Evolutionary conservation across 64 coral and sea anemone genomes (phyloP).

Genomic region (Montipora cactus): DNA sequence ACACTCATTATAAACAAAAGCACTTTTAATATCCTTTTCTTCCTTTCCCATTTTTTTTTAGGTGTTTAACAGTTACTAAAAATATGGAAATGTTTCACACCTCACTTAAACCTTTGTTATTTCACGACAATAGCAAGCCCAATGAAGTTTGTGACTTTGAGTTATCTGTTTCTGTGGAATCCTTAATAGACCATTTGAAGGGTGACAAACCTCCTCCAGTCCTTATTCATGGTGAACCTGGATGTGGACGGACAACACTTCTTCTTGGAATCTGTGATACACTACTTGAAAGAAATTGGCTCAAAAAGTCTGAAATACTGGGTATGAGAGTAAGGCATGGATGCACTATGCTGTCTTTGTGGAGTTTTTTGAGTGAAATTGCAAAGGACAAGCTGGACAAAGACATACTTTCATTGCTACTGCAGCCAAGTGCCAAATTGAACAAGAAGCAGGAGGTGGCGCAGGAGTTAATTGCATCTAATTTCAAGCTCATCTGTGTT

Average conservation of each 20-base stretch:
- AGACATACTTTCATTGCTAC: conserved; percentile 74
- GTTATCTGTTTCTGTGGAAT: background rate
- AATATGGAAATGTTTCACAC: background rate
- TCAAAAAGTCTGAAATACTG: conserved; percentile 24
- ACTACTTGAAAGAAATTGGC: conserved; percentile 10
- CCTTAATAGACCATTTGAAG: background rate
- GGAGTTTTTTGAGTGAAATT: conserved; percentile 79
- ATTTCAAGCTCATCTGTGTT: conserved; percentile 78
- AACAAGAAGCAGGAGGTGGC: conserved; percentile 68
- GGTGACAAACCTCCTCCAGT: background rate
- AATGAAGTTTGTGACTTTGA: background rate
- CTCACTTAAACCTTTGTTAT: background rate
- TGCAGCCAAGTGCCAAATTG: conserved; percentile 55
- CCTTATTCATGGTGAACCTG: conserved; percentile 69
- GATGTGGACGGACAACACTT: conserved; percentile 75
- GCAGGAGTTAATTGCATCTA: conserved; percentile 39
- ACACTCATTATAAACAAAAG: too few species aligned
- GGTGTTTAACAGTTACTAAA: background rate
- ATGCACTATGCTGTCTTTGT: conserved; percentile 62
- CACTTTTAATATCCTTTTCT: too few species aligned
- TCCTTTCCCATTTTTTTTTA: background rate
- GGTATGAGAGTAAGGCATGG: conserved; percentile 40
- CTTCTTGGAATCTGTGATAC: conserved; percentile 49
- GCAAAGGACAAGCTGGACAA: conserved; percentile 77
- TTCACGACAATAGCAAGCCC: background rate